Evolutionary conservation across 2,797 vertebrate species (phyloP).

Genomic region (Linurgus olivaceus): DNA sequence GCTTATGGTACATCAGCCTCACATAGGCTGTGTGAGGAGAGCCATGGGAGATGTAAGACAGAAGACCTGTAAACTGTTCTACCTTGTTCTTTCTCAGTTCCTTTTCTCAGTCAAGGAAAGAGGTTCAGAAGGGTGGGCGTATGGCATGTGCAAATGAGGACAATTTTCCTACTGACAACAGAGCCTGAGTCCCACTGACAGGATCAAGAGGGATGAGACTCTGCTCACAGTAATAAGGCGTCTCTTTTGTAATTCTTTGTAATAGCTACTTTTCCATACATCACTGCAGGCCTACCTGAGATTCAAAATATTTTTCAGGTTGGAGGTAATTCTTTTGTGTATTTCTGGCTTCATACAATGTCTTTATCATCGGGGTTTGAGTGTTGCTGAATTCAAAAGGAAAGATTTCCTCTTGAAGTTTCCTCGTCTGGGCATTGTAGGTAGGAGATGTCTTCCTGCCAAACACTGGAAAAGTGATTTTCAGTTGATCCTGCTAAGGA

Average conservation of each 20-base stretch:
- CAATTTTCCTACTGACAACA: background rate
- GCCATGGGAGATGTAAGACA: background rate
- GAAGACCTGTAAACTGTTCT: background rate
- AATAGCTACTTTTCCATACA: background rate
- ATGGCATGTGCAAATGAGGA: background rate
- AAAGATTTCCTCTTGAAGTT: background rate
- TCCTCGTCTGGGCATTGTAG: background rate
- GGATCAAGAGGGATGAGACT: background rate
- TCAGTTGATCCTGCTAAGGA: background rate
- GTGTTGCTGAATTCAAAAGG: background rate
- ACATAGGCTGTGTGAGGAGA: background rate
- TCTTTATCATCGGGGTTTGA: background rate
- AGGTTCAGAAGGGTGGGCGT: background rate
- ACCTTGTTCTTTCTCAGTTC: background rate
- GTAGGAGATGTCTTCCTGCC: background rate
- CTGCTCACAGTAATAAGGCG: background rate
- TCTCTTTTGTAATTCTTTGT: background rate
- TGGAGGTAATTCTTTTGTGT: background rate
- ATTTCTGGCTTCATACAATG: background rate
- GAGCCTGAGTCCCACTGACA: background rate
- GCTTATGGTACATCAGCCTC: background rate
- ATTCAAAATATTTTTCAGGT: background rate
- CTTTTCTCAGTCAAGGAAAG: background rate
- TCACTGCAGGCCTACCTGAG: background rate
- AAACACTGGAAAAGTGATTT: background rate